Evolutionary conservation across 2,888 invertebrate species (phyloP), one percentile per base, ranked within the genome.

Genomic region (Leptinotarsa haldemani): DNA sequence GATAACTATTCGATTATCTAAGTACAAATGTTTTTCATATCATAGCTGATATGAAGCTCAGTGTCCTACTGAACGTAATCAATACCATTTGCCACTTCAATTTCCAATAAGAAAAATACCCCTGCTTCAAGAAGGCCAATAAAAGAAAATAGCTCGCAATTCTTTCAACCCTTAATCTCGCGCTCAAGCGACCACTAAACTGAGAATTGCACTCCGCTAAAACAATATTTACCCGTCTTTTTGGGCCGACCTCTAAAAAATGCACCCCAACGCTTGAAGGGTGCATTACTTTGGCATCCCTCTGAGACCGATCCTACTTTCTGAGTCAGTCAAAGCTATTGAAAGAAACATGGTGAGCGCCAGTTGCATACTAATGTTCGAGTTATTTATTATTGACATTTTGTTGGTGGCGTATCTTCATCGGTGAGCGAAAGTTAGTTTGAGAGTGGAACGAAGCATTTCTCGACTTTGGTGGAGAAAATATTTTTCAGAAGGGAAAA

Each of bases 191-290:
- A 76, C 78, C 77, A 78, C 79, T 78, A 81, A 82, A 85, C 83
- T 81, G 84, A 85, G 85, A 85, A 85, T 84, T 85, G 85, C 85
- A 85, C 84, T 86, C 83, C 82, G 79, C 84, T 86, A 83, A 86
- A 85, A 86, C 83, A 87, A 87, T 86, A 86, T 87, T 87, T 87
- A 86, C 85, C 83, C 85, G 82, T 81, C 82, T 82, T 82, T 81
- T 83, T 81, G 81, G 40, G 79, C 81, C 80, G 77, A 78, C 79
- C 83, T 80, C 84, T 87, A 86, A 87, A 87, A 86, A 86, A 86
- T 87, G 86, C 86, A 87, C 86, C 87, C 87, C 81, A 66, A 72
- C 73, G 76, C 78, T 79, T 79, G 77, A 79, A 78, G 81, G 83
- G 82, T 85, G 85, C 84, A 85, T 84, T 85, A 85, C 84, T 84